Base-by-base conservation (phyloP, 2,113 vertebrate species). In the Petroica traversi region DNA sequence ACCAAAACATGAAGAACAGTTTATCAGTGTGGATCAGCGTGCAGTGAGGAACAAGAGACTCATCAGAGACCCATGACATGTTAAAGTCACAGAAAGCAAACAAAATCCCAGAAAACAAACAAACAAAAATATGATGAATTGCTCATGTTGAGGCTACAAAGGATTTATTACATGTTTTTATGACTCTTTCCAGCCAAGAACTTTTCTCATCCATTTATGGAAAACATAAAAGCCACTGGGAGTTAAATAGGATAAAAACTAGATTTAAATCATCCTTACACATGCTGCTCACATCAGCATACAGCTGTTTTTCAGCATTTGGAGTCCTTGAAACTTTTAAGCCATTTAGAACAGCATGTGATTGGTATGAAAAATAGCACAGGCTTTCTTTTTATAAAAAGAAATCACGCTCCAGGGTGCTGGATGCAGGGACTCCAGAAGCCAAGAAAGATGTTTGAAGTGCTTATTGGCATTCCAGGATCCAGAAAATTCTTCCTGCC, bases 171-270 rank as follows among this genome's bases (percentile, higher is more conserved):
- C 83, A 76, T 93, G 91, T 82, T 94, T 97, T 97, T 96, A 97
- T 93, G 81, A 93, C 62, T 96, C 80, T 92, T 96, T 95, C 92
- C 92, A 97, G 96, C 74, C 88, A 97, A 97, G 96, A 98, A 97
- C 96, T 97, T 97, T 97, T 97, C 96, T 97, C 94, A 96, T 92
- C 96, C 96, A 87, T 97, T 98, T 98, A 96, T 95, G 97, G 96
- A 97, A 98, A 97, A 96, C 94, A 97, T 97, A 97, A 98, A 98
- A 98, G 90, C 94, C 97, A 97, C 83, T 95, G 95, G 96, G 97
- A 98, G 89, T 96, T 95, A 97, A 97, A 96, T 91, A 89, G 97
- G 94, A 97, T 96, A 93, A 97, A 95, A 98, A 96, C 92, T 89
- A 97, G 96, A 92, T 97, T 73, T 84, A 97, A 97, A 93, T 92